Evolutionary conservation across 2,888 invertebrate species (phyloP).

Genomic region (Clepsis dumicolana): DNA sequence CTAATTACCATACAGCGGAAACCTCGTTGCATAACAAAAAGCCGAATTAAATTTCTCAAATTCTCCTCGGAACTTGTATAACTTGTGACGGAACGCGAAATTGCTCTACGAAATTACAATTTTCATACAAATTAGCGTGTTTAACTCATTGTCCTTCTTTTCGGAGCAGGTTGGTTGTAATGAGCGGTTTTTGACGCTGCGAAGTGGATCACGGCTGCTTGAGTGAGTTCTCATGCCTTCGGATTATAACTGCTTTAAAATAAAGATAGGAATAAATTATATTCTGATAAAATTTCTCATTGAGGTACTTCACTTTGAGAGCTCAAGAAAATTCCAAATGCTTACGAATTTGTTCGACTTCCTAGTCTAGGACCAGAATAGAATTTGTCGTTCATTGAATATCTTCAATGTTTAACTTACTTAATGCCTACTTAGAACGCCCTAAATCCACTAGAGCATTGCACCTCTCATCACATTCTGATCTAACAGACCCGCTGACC

Average conservation of each 20-base stretch:
- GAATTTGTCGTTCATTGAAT: too few relatives aligned
- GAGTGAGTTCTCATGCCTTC: background rate
- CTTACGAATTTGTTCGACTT: too few relatives aligned
- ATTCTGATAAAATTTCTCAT: background rate
- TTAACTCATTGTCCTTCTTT: constrained; percentile 11
- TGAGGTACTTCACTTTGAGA: too few relatives aligned
- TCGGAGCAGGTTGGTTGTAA: constrained; percentile 12
- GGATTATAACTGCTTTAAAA: background rate
- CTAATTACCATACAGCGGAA: background rate
- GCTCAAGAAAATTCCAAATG: too few relatives aligned
- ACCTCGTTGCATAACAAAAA: constrained; percentile 9
- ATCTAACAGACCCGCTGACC: constrained; percentile 42
- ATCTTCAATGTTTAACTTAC: background rate
- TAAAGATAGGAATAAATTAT: background rate
- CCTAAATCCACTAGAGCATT: background rate
- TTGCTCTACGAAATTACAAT: constrained; percentile 16
- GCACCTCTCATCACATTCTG: constrained; percentile 2
- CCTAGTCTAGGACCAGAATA: too few relatives aligned
- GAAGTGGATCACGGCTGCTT: background rate
- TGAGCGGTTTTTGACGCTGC: background rate
- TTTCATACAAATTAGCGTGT: constrained; percentile 14
- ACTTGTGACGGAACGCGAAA: constrained; percentile 22
- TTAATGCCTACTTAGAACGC: background rate
- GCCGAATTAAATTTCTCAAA: constrained; percentile 17
- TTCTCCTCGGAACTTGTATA: constrained; percentile 6